Base-by-base conservation (phyloP, 2,888 invertebrate genomes). In the Cistogaster globosa region DNA sequence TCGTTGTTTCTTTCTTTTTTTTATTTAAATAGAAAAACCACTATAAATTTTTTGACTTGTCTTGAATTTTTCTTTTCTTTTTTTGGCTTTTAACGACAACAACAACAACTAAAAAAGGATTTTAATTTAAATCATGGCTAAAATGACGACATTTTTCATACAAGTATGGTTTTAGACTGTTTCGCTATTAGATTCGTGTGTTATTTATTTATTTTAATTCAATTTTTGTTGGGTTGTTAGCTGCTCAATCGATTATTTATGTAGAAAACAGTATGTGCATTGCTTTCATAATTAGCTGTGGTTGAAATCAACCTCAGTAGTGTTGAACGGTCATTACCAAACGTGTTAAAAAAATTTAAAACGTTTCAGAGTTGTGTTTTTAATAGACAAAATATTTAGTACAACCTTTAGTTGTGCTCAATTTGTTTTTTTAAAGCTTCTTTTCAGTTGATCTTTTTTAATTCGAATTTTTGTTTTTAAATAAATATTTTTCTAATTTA, bases 251-350 rank as follows among this genome's bases (percentile, higher is more conserved):
- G 55, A 85, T 78, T 75, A 75, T 85, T 78, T 85, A 85, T 85
- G 78, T 82, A 81, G 80, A 87, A 89, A 89, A 87, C 88, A 87
- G 85, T 89, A 91, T 91, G 91, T 90, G 91, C 87, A 86, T 87
- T 89, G 91, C 86, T 87, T 91, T 87, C 85, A 83, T 91, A 91
- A 91, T 91, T 89, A 91, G 91, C 86, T 87, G 26, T 83, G 76
- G n/a, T n/a, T n/a, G n/a, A n/a, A n/a, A n/a, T n/a, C n/a, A n/a
- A n/a, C n/a, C n/a, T n/a, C n/a, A n/a, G n/a, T n/a, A n/a, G n/a
- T n/a, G n/a, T n/a, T n/a, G 60, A 53, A 36, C 67, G 32, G 12
- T 42, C 42, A 42, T 12, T 42, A 42, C 32, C 22, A 78, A 77
- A 32, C 45, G 68, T 58, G 36, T 16, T 65, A 32, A 48, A 32